Evolutionary conservation across 2,113 vertebrate genomes (phyloP), one percentile per base, ranked within the genome.

Genomic region (Entomyzon cyanotis): DNA sequence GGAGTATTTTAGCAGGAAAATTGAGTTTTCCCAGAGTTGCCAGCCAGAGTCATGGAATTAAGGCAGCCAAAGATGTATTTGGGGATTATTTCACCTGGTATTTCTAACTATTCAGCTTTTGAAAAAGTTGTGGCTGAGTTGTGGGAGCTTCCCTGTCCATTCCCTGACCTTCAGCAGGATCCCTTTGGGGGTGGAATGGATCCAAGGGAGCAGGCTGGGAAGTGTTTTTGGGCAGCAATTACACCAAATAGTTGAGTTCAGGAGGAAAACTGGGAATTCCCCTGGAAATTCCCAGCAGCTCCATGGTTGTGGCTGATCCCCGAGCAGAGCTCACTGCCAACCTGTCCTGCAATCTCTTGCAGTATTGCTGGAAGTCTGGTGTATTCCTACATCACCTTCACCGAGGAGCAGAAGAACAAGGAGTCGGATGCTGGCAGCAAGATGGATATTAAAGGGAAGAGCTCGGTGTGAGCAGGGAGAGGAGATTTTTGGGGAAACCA

Each of bases 351-450:
- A 0, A 1, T 39, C 35, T 67, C 44, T 53, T 60, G 87, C 97
- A 99, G 99, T 94, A 99, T 99, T 93, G 99, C 98, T 18, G 99
- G 99, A 19, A 99, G 99, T 91, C 98, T 99, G 98, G 98, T 99
- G 55, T 99, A 99, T 71, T 99, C 99, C 53, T 99, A 99, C 87
- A 99, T 99, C 97, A 99, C 98, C 12, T 99, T 99, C 97, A 98
- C 98, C 4, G 99, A 99, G 94, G 98, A 99, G 81, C 99, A 99
- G 37, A 87, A 96, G 85, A 99, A 78, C 98, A 99, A 98, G 97
- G 98, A 97, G 70, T 59, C 92, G 0, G 98, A 98, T 24, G 96
- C 73, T 39, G 95, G 96, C 94, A 96, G 73, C 96, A 98, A 96
- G 97, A 63, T 98, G 98, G 98, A 98, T 37, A 92, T 90, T 11